Percentiles rank a stretch among this genome's conserved stretches.
Evolutionary conservation across 2,797 vertebrate genomes (phyloP).

Genomic region (Lateolabrax maculatus): DNA sequence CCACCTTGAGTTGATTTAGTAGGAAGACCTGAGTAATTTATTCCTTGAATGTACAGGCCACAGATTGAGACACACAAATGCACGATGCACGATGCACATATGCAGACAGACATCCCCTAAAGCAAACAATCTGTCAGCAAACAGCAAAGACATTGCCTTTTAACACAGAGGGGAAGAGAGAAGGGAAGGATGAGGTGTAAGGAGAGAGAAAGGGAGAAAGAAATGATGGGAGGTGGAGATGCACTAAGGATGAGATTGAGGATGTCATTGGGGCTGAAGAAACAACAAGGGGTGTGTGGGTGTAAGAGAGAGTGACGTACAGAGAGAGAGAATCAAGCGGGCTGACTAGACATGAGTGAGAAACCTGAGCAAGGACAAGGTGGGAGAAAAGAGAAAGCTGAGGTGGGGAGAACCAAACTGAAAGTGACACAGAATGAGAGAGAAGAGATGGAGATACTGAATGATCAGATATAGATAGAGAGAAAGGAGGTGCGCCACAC

Average conservation of each 20-base stretch:
- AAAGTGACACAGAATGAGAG: conserved; percentile 53
- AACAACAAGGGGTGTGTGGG: conserved; percentile 5
- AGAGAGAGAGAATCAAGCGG: conserved; percentile 20
- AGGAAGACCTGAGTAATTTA: conserved; percentile 57
- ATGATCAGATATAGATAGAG: conserved; percentile 49
- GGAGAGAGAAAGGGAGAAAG: neutral
- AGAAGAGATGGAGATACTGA: conserved; percentile 49
- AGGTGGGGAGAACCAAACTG: conserved; percentile 42
- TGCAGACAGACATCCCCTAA: conserved; percentile 48
- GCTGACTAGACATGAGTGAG: conserved; percentile 43
- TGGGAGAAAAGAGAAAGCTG: conserved; percentile 33
- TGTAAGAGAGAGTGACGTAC: conserved; percentile 14
- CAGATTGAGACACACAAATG: conserved; percentile 37
- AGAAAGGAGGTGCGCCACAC: conserved; percentile 38
- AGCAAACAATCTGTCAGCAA: conserved; percentile 60
- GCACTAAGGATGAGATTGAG: neutral
- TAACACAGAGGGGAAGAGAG: conserved; percentile 12
- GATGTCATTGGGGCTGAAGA: conserved; percentile 26
- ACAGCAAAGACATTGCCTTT: conserved; percentile 37
- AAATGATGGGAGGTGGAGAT: conserved; percentile 5
- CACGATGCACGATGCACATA: conserved; percentile 38
- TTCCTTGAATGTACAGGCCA: conserved; percentile 45
- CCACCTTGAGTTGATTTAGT: conserved; percentile 59
- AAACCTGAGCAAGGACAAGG: conserved; percentile 41
- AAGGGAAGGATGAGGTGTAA: neutral